These are phyloP conservation scores for Callaeas wilsoni DNA, from an alignment of 2,113 vertebrate genomes.

Conservation along the genomic window DNA sequence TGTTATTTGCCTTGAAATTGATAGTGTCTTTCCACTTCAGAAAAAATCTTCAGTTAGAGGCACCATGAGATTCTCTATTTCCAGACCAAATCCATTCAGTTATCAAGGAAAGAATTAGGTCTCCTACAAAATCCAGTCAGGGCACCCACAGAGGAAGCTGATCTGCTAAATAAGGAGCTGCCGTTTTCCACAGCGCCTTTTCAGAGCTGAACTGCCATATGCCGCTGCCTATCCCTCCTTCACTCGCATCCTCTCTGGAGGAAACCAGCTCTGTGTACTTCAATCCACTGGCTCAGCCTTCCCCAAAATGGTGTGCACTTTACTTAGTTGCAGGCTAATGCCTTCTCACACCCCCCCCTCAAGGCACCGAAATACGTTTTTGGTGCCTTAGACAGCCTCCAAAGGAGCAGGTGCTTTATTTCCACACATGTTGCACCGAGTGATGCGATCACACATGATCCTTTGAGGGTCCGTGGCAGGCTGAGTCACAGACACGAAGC, in stretches of 20 bases:
- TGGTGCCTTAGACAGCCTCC: background rate
- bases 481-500: background rate
- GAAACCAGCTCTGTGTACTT: background rate
- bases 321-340: background rate
- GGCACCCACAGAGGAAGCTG: background rate
- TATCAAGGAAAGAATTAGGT: background rate
- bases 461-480: fast-evolving
- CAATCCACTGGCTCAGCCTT: background rate
- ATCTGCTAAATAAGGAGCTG: background rate
- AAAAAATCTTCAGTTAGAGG: background rate
- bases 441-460: background rate
- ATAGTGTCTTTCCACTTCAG: background rate
- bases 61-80: background rate
- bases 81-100: background rate
- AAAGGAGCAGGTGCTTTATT: background rate
- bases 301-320: background rate
- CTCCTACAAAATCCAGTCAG: background rate
- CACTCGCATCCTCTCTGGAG: background rate
- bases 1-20: constrained; percentile 15
- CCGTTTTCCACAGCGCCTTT: background rate
- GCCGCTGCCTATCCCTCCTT: background rate
- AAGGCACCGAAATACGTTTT: background rate
- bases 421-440: background rate
- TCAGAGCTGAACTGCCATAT: background rate
- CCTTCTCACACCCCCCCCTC: background rate